Conservation (phyloP, 2,888 invertebrate species). For the Thalpophila matura region DNA sequence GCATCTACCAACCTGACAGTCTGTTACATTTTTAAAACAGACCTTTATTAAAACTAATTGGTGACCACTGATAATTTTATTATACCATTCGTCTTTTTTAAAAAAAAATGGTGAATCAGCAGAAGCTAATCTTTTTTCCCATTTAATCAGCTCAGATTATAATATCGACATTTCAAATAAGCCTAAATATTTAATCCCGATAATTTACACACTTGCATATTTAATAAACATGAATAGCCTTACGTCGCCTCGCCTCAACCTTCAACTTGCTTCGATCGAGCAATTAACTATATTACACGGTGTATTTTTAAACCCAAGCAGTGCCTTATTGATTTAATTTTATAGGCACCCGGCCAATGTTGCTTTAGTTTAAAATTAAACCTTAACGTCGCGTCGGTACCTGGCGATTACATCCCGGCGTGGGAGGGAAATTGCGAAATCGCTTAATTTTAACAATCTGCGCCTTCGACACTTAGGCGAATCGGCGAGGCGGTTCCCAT, state of each 20-base stretch:
- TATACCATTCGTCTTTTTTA: too few relatives aligned
- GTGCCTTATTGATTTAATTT: constrained; percentile 30
- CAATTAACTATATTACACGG: constrained; percentile 3
- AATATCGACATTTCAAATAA: too few relatives aligned
- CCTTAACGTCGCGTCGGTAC: too few relatives aligned
- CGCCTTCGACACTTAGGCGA: constrained; percentile 8
- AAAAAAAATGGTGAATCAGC: too few relatives aligned
- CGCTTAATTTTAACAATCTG: background rate
- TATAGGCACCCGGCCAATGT: background rate
- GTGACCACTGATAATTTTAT: too few relatives aligned
- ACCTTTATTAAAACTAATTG: too few relatives aligned
- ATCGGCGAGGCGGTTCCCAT: too few relatives aligned
- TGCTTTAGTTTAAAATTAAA: background rate
- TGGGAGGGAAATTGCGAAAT: background rate
- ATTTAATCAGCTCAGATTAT: too few relatives aligned
- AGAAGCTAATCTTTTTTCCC: too few relatives aligned
- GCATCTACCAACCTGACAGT: too few relatives aligned
- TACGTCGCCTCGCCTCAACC: constrained; percentile 16
- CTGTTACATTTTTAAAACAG: too few relatives aligned
- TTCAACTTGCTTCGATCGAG: constrained; percentile 35
- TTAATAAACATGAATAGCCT: constrained; percentile 22
- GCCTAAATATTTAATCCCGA: background rate
- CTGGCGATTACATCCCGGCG: too few relatives aligned
- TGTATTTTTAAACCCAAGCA: constrained; percentile 27
- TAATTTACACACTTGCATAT: background rate